Base-by-base conservation (phyloP, 2,888 invertebrate species). In the Diarsia brunnea region DNA sequence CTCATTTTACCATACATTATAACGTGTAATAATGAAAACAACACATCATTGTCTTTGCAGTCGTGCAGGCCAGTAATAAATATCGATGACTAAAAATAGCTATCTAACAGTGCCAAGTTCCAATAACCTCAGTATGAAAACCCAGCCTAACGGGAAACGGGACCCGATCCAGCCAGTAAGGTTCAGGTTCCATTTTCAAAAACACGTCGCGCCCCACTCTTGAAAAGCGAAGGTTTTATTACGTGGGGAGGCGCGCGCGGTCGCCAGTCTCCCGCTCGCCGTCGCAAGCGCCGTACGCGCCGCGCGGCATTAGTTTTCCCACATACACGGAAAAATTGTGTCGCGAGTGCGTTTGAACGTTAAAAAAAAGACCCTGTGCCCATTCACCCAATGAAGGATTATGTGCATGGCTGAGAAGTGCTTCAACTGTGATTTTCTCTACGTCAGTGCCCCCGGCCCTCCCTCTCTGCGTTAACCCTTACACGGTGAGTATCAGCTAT, bases 371-470 rank as follows among this genome's bases (percentile, higher is more conserved):
- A 82, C 87, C 84, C 82, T 84, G 87, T 88, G 88, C 80, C 84
- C 85, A 87, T 87, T 88, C 73, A 80, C 85, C 87, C 80, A 88
- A 93, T 93, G 90, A 95, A 94, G 95, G 95, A 95, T 95, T 95
- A 93, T 94, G 96, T 96, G 96, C 90, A 95, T 95, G 95, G 94
- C 95, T 92, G 91, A 90, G 91, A 93, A 94, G 95, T 95, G 95
- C 90, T 88, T 89, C 82, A 87, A 86, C 85, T 91, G 95, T 95
- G 95, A 91, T 90, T 92, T 91, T 86, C 87, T 93, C 73, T 94
- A 92, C 92, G 88, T 85, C 89, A 94, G 95, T 93, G 93, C 94
- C 81, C 95, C 95, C 76, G 95, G 95, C 87, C 95, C 95, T 73
- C 95, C 95, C 88, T 89, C 87, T 73, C 79, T 63, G 24, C 75